Evolutionary conservation across 1,140 invertebrate genomes (phyloP).

Genomic region (Lucilia sericata): DNA sequence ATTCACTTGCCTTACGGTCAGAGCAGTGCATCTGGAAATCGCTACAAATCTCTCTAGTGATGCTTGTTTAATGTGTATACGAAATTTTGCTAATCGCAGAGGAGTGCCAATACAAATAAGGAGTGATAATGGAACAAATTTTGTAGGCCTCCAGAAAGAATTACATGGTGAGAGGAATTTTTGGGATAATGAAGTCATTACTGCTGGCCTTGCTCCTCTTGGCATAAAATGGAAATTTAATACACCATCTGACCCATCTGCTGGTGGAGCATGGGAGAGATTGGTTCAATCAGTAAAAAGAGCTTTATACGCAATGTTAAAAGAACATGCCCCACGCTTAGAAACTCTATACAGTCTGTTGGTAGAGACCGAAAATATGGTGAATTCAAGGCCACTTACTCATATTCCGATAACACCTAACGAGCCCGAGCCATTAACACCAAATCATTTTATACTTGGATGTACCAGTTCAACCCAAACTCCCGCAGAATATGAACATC

Average conservation of each 20-base stretch:
- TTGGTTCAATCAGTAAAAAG: no score
- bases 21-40: constrained; percentile 62
- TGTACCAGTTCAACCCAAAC: no score
- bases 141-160: constrained; percentile 49
- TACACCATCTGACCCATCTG: constrained; percentile 38
- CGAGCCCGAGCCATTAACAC: no score
- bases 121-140: constrained; percentile 56
- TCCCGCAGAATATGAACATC: no score
- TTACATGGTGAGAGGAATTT: neutral
- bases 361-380: no score
- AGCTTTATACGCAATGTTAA: no score
- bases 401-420: no score
- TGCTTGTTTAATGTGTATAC: constrained; percentile 62
- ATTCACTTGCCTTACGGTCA: constrained; percentile 62
- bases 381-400: no score
- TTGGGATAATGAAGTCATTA: neutral
- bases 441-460: no score
- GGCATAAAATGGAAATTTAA: constrained; percentile 46
- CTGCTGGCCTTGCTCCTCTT: neutral
- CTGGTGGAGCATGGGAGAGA: no score
- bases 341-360: no score
- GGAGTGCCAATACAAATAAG: constrained; percentile 48
- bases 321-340: no score
- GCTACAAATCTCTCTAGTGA: constrained; percentile 58
- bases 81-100: constrained; percentile 61